Conservation (phyloP, 37 sponge, comb jelly and placozoan species). For the Ephydatia muelleri region DNA sequence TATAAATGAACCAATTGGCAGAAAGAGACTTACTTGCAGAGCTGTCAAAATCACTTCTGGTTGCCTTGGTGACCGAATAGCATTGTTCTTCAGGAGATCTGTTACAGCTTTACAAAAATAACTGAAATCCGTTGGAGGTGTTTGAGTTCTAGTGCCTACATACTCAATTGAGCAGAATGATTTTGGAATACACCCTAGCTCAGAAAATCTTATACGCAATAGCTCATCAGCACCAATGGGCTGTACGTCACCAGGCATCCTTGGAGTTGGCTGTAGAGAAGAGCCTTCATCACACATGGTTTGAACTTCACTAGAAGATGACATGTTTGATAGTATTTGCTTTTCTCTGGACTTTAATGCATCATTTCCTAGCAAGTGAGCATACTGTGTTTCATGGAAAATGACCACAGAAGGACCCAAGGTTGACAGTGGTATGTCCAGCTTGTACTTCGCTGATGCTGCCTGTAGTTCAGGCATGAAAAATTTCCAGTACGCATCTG, state of each 20-base stretch:
- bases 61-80: constrained; percentile 67
- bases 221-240: constrained; percentile 66
- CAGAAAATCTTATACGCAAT: constrained; percentile 60
- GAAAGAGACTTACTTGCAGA: constrained; percentile 52
- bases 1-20: too few species aligned
- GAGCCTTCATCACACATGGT: not conserved
- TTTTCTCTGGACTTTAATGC: not conserved
- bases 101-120: constrained; percentile 42
- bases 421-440: constrained; percentile 59
- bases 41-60: constrained; percentile 62
- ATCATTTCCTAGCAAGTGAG: constrained; percentile 65
- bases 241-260: not conserved
- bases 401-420: constrained; percentile 89
- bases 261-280: not conserved
- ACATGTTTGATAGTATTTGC: not conserved
- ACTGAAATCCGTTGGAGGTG: constrained; percentile 77
- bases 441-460: constrained; percentile 45
- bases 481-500: constrained; percentile 82
- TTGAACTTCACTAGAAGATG: not conserved
- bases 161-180: constrained; percentile 86
- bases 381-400: constrained; percentile 92
- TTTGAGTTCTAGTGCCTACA: constrained; percentile 66
- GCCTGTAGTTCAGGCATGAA: constrained; percentile 78
- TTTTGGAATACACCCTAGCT: constrained; percentile 54
- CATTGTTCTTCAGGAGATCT: constrained; percentile 61